Evolutionary conservation across 2,113 vertebrate genomes (phyloP), one percentile per base, ranked within the genome.

Genomic region (Seriola rivoliana): DNA sequence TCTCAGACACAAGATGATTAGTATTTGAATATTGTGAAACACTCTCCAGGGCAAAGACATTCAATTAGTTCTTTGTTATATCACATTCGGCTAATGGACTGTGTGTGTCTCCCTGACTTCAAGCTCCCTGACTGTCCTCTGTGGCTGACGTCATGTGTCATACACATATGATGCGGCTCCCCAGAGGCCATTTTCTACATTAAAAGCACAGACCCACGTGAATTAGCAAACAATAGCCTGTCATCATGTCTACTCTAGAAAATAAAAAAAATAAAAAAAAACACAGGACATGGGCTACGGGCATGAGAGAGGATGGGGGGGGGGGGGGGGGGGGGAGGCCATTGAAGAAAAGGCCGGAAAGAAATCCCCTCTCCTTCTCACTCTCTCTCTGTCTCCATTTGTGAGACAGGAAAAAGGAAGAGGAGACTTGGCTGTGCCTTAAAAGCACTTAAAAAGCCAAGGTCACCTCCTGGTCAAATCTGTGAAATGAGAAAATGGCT

Each of bases 401-500:
- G 63, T 44, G 68, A 88, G 57, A 81, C 70, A 36, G 42, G 42
- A 80, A 81, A 75, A 88, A 46, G 72, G 76, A 70, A 81, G 80
- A 87, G 63, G 70, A 80, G 78, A 86, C 90, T 93, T 90, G 88
- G 76, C 85, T 80, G 68, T 86, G 89, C 85, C 89, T 91, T 94
- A 90, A 94, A 95, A 94, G 94, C 94, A 93, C 89, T 93, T 89
- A 93, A 87, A 92, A 91, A 90, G 84, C 88, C 91, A 94, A 94
- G 93, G 93, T 95, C 93, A 94, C 90, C 87, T 88, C 85, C 86
- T 88, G 94, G 94, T 93, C 93, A 93, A 91, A 93, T 93, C 90
- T 91, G 89, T 89, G 90, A 89, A 94, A 95, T 95, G 93, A 93
- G 93, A 90, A 93, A 95, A 95, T 90, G 92, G 90, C 91, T 91